These are phyloP conservation scores for Eupithecia exiguata DNA, from an alignment of 2,888 invertebrate species.

Conservation along the genomic window DNA sequence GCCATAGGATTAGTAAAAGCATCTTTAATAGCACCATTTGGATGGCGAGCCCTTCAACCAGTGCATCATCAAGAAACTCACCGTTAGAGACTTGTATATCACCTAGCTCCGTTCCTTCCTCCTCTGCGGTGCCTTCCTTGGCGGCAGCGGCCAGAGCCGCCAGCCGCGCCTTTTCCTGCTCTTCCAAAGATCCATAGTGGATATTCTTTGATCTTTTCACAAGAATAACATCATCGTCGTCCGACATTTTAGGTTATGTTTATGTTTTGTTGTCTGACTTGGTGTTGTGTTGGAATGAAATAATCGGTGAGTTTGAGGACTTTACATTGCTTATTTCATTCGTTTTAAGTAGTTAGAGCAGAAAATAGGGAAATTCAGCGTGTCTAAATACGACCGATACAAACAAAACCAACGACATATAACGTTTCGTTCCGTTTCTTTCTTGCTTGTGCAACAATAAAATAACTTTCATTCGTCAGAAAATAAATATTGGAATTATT, in stretches of 20 bases:
- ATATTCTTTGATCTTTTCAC: slow-evolving; percentile 90
- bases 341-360: not conserved
- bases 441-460: too few species aligned
- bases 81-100: slow-evolving; percentile 88
- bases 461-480: too few species aligned
- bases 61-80: slow-evolving; percentile 49
- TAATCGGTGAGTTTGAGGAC: not conserved
- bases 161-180: slow-evolving; percentile 89
- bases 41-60: not conserved
- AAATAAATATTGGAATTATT: too few species aligned
- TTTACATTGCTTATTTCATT: not conserved
- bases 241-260: slow-evolving; percentile 87
- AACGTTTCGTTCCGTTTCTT: not conserved
- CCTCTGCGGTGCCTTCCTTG: slow-evolving; percentile 85
- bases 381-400: not conserved
- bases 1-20: too few species aligned
- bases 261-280: slow-evolving; percentile 26
- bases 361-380: not conserved
- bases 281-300: not conserved
- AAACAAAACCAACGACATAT: not conserved
- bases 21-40: too few species aligned
- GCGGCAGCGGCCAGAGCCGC: slow-evolving; percentile 83
- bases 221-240: slow-evolving; percentile 91
- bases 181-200: slow-evolving; percentile 96
- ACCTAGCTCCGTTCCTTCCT: slow-evolving; percentile 83